Evolutionary conservation across 1,140 invertebrate genomes (phyloP), one percentile per base, ranked within the genome.

Genomic region (Lucilia sericata): DNA sequence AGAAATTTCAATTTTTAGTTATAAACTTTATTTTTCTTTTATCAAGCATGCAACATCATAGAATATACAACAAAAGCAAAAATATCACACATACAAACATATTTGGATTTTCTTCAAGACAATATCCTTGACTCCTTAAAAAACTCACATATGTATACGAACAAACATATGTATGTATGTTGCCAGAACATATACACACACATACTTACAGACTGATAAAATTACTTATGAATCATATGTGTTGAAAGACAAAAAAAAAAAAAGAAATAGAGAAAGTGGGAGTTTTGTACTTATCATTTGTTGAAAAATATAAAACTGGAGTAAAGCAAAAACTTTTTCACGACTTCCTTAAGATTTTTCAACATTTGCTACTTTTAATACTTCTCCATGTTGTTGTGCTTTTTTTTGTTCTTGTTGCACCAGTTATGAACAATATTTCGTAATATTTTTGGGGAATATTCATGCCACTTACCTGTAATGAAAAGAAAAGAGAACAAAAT

Each of bases 1-100:
- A 80, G 76, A 19, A 80, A 49, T 70, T 70, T 70, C 65, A 70
- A 70, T 70, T 70, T n/a, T 70, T 70, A 25, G n/a, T 70, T 70
- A 2, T 21, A 2, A 70, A 70, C 65, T 70, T 70, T 70, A 9
- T 7, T 21, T 42, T 42, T 3, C 36, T 42, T 42, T 42, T 42
- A 42, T 42, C 0, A 42, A 8, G 42, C 42, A 14, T n/a, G 55
- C 55, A n/a, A 60, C 14, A 60, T 60, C 25, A 30, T 30, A 30
- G 25, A 30, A 30, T 17, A 17, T n/a, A 60, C 3, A 60, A 60
- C 14, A 60, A 60, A n/a, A n/a, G n/a, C 14, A n/a, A n/a, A 60
- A 17, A 17, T 30, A 30, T 30, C 25, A 30, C 25, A 30, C 1
- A 30, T 30, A 30, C 25, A 30, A 1, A 30, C 3, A 30, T 30